Percentiles rank a stretch among this genome's conserved stretches.
Conservation (phyloP, 2,113 vertebrate species). For the Neolamprologus longior region DNA sequence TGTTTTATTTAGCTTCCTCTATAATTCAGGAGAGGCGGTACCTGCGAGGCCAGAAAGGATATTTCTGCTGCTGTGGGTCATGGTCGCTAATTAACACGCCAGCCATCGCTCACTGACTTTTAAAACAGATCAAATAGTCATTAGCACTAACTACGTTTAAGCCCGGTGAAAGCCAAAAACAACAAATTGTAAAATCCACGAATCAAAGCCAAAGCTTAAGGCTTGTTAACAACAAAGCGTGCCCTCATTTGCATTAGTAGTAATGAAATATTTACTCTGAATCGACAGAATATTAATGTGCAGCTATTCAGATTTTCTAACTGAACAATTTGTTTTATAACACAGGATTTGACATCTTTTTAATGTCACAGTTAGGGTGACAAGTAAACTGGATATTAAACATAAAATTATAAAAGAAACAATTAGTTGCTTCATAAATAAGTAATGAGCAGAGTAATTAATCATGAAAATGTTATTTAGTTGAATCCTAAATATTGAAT, state of each 20-base stretch:
- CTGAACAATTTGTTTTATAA: neutral
- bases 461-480: neutral
- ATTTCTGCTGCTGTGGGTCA: neutral
- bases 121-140: neutral
- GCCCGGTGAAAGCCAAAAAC: neutral
- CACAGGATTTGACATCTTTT: neutral
- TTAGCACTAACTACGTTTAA: neutral
- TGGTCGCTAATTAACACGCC: neutral
- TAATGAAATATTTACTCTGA: neutral
- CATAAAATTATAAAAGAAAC: neutral
- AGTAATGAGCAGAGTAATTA: neutral
- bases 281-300: neutral
- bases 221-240: neutral
- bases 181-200: neutral
- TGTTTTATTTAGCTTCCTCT: rapidly evolving
- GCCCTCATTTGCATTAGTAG: neutral
- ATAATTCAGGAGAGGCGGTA: neutral
- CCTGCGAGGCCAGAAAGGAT: no score
- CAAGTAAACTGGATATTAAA: neutral
- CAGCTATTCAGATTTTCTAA: neutral
- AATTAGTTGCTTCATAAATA: neutral
- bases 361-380: neutral
- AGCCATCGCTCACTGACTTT: neutral
- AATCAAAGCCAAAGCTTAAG: neutral
- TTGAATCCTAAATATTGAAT: neutral